These are phyloP conservation scores for Albula goreensis DNA, from an alignment of 2,113 vertebrate species.

Conservation along the genomic window DNA sequence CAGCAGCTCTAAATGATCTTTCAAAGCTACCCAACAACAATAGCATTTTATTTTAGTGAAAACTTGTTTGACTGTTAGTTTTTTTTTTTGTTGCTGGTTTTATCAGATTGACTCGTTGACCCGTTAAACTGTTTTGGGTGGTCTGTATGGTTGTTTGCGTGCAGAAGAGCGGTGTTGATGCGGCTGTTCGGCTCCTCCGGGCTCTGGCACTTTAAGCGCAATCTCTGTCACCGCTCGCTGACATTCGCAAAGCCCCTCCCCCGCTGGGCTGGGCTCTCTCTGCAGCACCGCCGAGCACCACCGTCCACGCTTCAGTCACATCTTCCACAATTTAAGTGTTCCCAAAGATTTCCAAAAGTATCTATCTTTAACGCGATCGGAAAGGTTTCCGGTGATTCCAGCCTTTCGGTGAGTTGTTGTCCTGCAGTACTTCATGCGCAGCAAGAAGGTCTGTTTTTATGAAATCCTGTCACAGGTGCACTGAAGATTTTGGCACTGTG, in stretches of 20 bases:
- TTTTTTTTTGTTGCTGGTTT: too few relatives aligned
- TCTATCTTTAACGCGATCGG: background rate
- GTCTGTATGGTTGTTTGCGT: too few relatives aligned
- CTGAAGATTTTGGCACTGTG: background rate
- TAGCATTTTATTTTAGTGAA: too few relatives aligned
- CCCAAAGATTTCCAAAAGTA: background rate
- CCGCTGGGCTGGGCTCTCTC: background rate
- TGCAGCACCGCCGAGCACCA: background rate
- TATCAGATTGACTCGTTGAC: too few relatives aligned
- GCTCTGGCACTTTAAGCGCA: background rate
- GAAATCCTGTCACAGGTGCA: background rate
- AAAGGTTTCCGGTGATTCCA: background rate
- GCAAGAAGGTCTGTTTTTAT: background rate
- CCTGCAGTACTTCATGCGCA: background rate
- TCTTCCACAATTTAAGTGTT: background rate
- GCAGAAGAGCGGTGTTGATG: too few relatives aligned
- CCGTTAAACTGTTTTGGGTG: too few relatives aligned
- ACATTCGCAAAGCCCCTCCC: background rate
- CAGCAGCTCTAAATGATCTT: too few relatives aligned
- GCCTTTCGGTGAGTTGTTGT: background rate
- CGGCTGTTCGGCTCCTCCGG: background rate
- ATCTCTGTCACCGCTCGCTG: background rate
- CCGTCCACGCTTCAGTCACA: background rate
- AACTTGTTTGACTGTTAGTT: too few relatives aligned
- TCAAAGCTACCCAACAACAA: too few relatives aligned